phyloP scores from a whole-genome alignment of 2,888 invertebrate genomes.

The Perizoma affinitatum region DNA sequence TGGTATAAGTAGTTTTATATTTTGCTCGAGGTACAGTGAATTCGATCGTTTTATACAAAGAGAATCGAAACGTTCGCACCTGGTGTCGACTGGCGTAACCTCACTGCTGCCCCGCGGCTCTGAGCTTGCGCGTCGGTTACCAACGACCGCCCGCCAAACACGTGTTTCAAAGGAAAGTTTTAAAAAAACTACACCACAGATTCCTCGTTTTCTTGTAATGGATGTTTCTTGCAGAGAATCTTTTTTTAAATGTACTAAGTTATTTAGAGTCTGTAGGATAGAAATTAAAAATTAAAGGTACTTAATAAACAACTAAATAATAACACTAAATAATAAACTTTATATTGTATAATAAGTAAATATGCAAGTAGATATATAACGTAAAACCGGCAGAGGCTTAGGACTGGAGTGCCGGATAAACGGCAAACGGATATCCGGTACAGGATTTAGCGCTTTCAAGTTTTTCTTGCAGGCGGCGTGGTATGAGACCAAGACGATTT shows the following conservation, averaged over 20 bases:
- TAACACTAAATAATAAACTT: no score
- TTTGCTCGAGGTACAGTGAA: constrained; percentile 31
- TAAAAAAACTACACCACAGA: constrained; percentile 34
- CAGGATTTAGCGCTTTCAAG: no score
- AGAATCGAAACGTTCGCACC: constrained; percentile 56
- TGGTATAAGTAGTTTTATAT: constrained; percentile 24
- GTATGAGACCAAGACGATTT: no score
- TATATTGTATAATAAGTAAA: no score
- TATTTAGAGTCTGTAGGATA: neutral
- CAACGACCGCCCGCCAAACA: constrained; percentile 32
- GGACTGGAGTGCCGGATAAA: no score
- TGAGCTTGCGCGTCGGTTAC: constrained; percentile 21
- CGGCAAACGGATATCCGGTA: no score
- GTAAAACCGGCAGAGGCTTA: no score
- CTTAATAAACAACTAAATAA: neutral
- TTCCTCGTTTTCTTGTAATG: constrained; percentile 41
- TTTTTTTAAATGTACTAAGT: constrained; percentile 16
- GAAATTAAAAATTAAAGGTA: neutral
- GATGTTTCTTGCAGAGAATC: constrained; percentile 45
- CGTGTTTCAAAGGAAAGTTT: constrained; percentile 41
- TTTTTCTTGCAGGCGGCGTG: no score
- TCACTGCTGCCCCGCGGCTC: constrained; percentile 19
- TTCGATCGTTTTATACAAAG: constrained; percentile 46
- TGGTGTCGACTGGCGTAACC: constrained; percentile 44
- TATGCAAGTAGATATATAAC: no score